Percentiles rank a stretch among this genome's conserved stretches.
Conservation (phyloP, 2,113 vertebrate species). For the Helogale parvula region DNA sequence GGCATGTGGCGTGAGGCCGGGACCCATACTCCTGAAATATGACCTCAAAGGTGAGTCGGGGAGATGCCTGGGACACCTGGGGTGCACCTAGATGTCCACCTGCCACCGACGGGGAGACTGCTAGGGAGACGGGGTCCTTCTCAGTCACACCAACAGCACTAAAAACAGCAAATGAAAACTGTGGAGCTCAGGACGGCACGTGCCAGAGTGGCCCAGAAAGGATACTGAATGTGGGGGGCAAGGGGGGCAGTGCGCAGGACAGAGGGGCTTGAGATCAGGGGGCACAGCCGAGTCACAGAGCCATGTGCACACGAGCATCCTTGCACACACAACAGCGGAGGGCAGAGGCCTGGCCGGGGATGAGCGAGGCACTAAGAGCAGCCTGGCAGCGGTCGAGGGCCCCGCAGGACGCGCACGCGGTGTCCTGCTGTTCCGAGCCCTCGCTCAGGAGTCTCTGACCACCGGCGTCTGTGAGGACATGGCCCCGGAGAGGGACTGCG, state of each 20-base stretch:
- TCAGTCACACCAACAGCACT: not conserved
- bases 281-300: fast-evolving
- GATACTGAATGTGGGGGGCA: not conserved
- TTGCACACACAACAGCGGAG: not conserved
- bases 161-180: not conserved
- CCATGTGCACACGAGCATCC: fast-evolving
- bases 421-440: no score
- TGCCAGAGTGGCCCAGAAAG: not conserved
- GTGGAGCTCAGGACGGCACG: not conserved
- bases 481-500: no score
- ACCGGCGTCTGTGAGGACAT: no score
- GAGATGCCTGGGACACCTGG: fast-evolving
- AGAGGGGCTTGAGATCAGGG: not conserved
- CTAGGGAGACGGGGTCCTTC: not conserved
- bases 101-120: not conserved
- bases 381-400: no score
- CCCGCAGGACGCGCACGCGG: no score
- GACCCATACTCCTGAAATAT: not conserved
- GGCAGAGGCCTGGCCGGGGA: no score
- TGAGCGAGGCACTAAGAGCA: no score
- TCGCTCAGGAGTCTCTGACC: no score
- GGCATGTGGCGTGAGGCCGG: not conserved
- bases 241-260: not conserved
- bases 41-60: not conserved
- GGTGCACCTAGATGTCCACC: not conserved